A percentile compares a stretch with the other conserved stretches of the same genome.
phyloP scores from a whole-genome alignment of 2,797 vertebrate genomes.

The Danionella dracula region DNA sequence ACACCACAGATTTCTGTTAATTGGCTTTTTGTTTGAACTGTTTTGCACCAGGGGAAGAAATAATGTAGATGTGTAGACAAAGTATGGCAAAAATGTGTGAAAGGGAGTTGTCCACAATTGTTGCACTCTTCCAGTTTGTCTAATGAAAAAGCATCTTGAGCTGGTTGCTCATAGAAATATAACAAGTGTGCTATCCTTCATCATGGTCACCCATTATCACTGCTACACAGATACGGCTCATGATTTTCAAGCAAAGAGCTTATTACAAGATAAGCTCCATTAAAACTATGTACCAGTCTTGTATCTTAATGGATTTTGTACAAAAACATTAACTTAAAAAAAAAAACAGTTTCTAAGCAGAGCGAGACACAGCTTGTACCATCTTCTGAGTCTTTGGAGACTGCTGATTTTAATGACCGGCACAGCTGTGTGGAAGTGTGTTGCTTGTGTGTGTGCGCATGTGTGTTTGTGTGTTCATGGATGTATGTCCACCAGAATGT shows the following conservation, averaged over 20 bases:
- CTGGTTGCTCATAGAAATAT: not conserved
- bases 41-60: not conserved
- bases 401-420: slow-evolving; percentile 16
- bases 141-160: not conserved
- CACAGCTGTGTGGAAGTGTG: not conserved
- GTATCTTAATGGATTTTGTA: not conserved
- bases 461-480: not conserved
- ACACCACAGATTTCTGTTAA: slow-evolving; percentile 7
- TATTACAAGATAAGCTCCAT: slow-evolving; percentile 7
- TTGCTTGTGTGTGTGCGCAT: not conserved
- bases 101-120: not conserved
- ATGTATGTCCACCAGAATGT: too few species aligned
- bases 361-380: not conserved
- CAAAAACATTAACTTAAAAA: not conserved
- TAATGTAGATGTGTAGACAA: not conserved
- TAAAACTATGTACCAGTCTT: not conserved
- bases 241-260: slow-evolving; percentile 1
- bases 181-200: not conserved
- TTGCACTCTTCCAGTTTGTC: not conserved
- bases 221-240: not conserved
- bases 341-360: not conserved
- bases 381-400: not conserved
- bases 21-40: not conserved
- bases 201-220: not conserved
- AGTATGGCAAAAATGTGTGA: not conserved